These are phyloP conservation scores for Cheilosia variabilis DNA, from an alignment of 2,888 invertebrate species.

Conservation along the genomic window DNA sequence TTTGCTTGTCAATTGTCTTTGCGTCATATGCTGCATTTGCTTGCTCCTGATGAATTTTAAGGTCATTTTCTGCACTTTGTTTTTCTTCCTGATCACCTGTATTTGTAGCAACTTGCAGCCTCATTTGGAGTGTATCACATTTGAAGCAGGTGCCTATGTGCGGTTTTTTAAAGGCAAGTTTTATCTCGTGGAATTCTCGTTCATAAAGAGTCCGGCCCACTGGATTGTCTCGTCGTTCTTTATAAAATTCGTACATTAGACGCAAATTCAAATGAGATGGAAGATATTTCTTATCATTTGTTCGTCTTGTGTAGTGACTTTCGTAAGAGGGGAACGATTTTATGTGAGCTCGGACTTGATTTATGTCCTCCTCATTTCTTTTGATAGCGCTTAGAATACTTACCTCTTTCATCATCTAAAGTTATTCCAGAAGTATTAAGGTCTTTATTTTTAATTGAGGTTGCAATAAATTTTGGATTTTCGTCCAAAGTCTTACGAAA, in stretches of 20 bases:
- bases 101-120: constrained; percentile 27
- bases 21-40: constrained; percentile 23
- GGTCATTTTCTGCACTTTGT: constrained; percentile 4
- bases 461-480: constrained; percentile 24
- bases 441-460: constrained; percentile 11
- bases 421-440: constrained; percentile 24
- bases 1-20: background rate
- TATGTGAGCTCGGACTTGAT: no score
- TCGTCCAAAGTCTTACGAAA: background rate
- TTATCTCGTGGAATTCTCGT: constrained; percentile 19
- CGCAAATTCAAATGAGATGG: no score
- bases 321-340: no score
- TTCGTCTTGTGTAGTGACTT: background rate
- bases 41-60: constrained; percentile 14
- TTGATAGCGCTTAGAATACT: constrained; percentile 19
- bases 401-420: constrained; percentile 21
- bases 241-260: constrained; percentile 14
- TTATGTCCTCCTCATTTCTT: background rate
- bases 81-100: constrained; percentile 10
- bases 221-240: constrained; percentile 15
- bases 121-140: constrained; percentile 26
- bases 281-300: background rate
- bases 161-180: no score
- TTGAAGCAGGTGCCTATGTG: constrained; percentile 10
- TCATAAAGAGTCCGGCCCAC: constrained; percentile 28